Percentiles rank a stretch among this genome's conserved stretches.
Evolutionary conservation across 1,140 invertebrate genomes (phyloP).

Genomic region (Papilio machaon): DNA sequence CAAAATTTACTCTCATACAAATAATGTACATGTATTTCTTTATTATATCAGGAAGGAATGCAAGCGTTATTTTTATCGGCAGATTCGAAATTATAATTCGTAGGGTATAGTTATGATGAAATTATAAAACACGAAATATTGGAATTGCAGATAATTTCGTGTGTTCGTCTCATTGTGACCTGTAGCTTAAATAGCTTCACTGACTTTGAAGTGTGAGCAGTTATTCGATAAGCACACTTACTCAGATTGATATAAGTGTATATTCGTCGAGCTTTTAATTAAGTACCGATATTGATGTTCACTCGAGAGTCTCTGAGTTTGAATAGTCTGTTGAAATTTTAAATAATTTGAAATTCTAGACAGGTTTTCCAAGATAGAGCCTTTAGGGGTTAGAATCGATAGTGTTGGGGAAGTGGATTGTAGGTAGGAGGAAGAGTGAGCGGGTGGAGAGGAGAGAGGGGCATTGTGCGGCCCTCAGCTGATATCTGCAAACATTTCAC

Average conservation of each 20-base stretch:
- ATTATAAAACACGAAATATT: too few species aligned
- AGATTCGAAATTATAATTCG: too few species aligned
- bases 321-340: not conserved
- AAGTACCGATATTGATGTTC: too few species aligned
- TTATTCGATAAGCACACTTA: too few species aligned
- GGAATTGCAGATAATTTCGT: too few species aligned
- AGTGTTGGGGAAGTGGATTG: not conserved
- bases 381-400: not conserved
- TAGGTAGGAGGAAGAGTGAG: not conserved
- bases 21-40: not conserved
- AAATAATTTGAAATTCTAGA: not conserved
- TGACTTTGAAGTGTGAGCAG: not conserved
- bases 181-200: not conserved
- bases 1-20: not conserved
- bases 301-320: too few species aligned
- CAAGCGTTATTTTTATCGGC: not conserved
- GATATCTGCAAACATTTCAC: conserved; percentile 24
- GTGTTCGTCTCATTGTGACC: too few species aligned
- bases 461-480: not conserved
- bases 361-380: conserved; percentile 1
- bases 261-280: too few species aligned
- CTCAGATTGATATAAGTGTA: too few species aligned
- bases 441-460: not conserved
- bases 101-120: too few species aligned
- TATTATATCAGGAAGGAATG: not conserved